These are phyloP conservation scores for Eutrigla gurnardus DNA, from an alignment of 2,797 vertebrate genomes.

Conservation along the genomic window DNA sequence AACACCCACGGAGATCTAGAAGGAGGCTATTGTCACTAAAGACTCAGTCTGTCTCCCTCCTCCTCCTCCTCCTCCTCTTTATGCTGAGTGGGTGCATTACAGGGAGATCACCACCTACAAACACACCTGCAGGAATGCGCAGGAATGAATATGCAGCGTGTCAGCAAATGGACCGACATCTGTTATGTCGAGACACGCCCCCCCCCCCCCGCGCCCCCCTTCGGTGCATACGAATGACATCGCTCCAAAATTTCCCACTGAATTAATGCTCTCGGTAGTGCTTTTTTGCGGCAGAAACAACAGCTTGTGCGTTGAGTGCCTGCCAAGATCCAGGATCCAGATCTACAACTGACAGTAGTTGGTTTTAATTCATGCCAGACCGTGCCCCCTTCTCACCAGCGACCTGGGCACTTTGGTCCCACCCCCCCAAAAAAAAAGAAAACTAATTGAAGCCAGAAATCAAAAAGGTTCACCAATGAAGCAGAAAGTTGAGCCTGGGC, in stretches of 20 bases:
- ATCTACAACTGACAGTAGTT: slow-evolving; percentile 27
- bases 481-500: slow-evolving; percentile 45
- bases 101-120: slow-evolving; percentile 60
- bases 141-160: slow-evolving; percentile 71
- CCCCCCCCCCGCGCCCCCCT: slow-evolving; percentile 41
- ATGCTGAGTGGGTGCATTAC: slow-evolving; percentile 78
- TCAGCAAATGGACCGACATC: slow-evolving; percentile 73
- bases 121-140: slow-evolving; percentile 82
- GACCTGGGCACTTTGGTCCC: slow-evolving; percentile 19
- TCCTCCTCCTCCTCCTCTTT: slow-evolving; percentile 45
- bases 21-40: slow-evolving; percentile 79
- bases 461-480: slow-evolving; percentile 35
- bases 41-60: slow-evolving; percentile 55
- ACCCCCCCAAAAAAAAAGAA: slow-evolving; percentile 15
- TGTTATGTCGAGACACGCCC: slow-evolving; percentile 69
- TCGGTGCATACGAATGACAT: slow-evolving; percentile 73
- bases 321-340: slow-evolving; percentile 43
- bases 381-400: slow-evolving; percentile 8
- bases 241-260: slow-evolving; percentile 54
- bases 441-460: slow-evolving; percentile 51
- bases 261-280: slow-evolving; percentile 57
- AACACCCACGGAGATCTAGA: slow-evolving; percentile 67
- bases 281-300: slow-evolving; percentile 45
- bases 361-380: slow-evolving; percentile 42
- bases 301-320: slow-evolving; percentile 35